phyloP scores from a whole-genome alignment of 2,888 invertebrate genomes.

The Xestia sexstrigata region DNA sequence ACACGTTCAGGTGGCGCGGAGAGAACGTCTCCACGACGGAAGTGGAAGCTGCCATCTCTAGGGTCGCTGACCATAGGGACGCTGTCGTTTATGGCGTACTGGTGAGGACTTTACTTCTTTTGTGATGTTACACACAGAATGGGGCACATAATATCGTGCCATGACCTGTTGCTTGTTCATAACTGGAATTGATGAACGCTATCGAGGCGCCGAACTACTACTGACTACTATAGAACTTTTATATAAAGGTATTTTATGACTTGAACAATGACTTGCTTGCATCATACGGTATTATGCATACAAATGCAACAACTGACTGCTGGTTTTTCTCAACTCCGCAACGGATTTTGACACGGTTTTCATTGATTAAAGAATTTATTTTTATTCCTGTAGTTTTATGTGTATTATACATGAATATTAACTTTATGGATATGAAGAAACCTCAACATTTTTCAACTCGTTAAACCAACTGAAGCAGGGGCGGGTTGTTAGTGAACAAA shows the following conservation, averaged over 20 bases:
- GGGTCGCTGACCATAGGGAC: conserved; percentile 95
- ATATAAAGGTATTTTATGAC: too few relatives aligned
- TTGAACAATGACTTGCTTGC: too few relatives aligned
- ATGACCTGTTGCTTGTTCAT: too few relatives aligned
- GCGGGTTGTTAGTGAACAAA: neutral
- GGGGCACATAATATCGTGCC: neutral
- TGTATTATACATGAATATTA: neutral
- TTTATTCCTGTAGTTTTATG: neutral
- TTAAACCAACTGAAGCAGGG: neutral
- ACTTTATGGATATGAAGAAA: neutral
- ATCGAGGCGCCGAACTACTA: too few relatives aligned
- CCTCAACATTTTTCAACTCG: neutral
- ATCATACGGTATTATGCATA: too few relatives aligned
- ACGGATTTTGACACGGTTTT: neutral
- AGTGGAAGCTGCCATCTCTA: conserved; percentile 98
- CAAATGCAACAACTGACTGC: too few relatives aligned
- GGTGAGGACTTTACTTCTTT: conserved; percentile 19
- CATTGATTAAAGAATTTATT: neutral
- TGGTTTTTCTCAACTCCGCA: neutral
- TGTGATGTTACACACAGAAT: neutral
- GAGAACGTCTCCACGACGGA: conserved; percentile 99
- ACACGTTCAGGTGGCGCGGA: conserved; percentile 99
- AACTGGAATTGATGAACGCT: too few relatives aligned
- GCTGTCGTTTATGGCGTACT: conserved; percentile 98
- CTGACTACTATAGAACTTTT: too few relatives aligned